Evolutionary conservation across 2,888 invertebrate genomes (phyloP).

Genomic region (Cheilosia soror): DNA sequence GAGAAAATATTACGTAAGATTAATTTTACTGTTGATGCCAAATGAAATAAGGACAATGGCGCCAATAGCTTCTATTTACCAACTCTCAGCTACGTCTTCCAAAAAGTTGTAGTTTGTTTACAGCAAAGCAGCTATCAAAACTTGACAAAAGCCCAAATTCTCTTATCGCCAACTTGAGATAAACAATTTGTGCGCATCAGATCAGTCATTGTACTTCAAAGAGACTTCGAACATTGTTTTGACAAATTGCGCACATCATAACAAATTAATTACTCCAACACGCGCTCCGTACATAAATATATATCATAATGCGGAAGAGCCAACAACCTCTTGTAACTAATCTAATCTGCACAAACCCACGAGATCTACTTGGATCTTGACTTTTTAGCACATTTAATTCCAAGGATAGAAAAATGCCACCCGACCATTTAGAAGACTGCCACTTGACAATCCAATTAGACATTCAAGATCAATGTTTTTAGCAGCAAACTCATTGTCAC

Average conservation of each 20-base stretch:
- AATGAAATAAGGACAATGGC: no score
- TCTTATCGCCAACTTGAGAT: background rate
- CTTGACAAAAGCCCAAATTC: background rate
- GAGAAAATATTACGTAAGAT: no score
- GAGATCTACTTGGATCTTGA: background rate
- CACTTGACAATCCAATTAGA: background rate
- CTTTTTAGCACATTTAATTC: background rate
- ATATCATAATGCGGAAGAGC: background rate
- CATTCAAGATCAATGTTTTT: background rate
- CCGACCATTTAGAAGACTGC: background rate
- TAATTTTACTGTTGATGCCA: no score
- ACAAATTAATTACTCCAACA: background rate
- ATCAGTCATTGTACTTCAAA: background rate
- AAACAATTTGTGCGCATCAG: background rate
- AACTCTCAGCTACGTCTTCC: no score
- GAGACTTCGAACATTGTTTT: background rate
- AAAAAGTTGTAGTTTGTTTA: no score
- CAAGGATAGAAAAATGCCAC: background rate
- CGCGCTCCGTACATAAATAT: background rate
- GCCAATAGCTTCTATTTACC: no score
- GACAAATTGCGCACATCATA: background rate
- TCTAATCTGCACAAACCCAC: constrained; percentile 13
- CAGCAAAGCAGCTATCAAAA: background rate
- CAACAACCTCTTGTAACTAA: background rate
- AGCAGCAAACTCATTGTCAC: background rate